These are phyloP conservation scores for Melangyna quadrimaculata DNA, from an alignment of 2,888 invertebrate species.

Conservation along the genomic window DNA sequence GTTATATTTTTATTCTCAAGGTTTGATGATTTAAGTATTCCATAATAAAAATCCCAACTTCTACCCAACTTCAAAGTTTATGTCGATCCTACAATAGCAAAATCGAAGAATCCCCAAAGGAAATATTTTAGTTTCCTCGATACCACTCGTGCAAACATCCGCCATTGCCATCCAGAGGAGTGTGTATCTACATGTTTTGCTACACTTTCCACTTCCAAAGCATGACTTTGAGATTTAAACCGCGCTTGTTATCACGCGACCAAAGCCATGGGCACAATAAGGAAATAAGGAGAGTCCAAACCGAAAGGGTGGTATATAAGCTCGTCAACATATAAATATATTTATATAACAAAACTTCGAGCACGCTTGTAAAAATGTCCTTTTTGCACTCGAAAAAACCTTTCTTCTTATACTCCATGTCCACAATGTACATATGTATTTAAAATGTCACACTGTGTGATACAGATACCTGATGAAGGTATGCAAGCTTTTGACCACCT, in stretches of 20 bases:
- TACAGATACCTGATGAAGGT: slow-evolving; percentile 16
- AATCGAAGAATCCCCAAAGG: background rate
- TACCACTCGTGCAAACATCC: slow-evolving; percentile 8
- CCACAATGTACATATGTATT: background rate
- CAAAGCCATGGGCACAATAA: background rate
- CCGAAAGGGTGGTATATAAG: slow-evolving; percentile 15
- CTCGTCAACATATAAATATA: slow-evolving; percentile 18
- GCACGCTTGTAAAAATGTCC: slow-evolving; percentile 65
- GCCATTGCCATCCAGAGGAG: no score
- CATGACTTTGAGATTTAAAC: slow-evolving; percentile 70
- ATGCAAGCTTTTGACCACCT: slow-evolving; percentile 32
- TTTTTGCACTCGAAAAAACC: slow-evolving; percentile 44
- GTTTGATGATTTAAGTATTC: no score
- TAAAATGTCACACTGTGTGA: background rate
- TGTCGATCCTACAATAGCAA: background rate
- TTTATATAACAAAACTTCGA: slow-evolving; percentile 18
- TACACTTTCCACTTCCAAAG: slow-evolving; percentile 67
- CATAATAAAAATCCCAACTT: background rate
- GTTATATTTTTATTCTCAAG: no score
- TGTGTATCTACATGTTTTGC: slow-evolving; percentile 69
- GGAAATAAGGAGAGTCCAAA: slow-evolving; percentile 3
- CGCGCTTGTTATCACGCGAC: slow-evolving; percentile 59
- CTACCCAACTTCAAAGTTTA: background rate
- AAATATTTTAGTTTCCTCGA: background rate
- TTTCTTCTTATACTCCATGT: background rate